These are phyloP conservation scores for Amniataba percoides DNA, from an alignment of 2,797 vertebrate species.

Conservation along the genomic window DNA sequence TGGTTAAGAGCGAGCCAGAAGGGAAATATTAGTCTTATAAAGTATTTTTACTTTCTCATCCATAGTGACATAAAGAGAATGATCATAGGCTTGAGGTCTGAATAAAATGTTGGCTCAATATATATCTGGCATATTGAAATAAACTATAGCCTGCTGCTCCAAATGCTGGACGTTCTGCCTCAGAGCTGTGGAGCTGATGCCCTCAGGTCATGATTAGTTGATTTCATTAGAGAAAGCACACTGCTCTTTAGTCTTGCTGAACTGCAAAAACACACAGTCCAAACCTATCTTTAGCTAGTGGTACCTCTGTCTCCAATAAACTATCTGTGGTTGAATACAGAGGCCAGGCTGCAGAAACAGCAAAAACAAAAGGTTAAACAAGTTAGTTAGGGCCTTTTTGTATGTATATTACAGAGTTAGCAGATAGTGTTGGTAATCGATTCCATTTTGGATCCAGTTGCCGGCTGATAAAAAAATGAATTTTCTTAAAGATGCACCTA, in stretches of 20 bases:
- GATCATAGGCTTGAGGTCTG: constrained; percentile 1
- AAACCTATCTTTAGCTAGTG: background rate
- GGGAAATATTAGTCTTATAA: too few relatives aligned
- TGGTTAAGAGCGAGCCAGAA: constrained; percentile 12
- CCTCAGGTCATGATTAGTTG: background rate
- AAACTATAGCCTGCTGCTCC: background rate
- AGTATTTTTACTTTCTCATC: constrained; percentile 16
- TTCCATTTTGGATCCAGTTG: background rate
- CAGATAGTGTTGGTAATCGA: background rate
- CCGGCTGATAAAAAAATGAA: background rate
- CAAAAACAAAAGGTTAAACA: background rate
- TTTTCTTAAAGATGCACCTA: background rate
- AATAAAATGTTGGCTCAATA: background rate
- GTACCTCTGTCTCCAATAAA: background rate
- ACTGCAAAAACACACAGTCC: background rate
- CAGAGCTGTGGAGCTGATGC: background rate
- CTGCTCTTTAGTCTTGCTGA: background rate
- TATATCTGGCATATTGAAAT: background rate
- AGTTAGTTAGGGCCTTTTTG: background rate
- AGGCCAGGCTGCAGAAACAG: background rate
- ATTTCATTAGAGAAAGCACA: background rate
- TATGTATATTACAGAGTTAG: background rate
- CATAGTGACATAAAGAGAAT: constrained; percentile 14
- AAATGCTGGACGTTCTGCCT: background rate
- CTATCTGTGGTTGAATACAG: background rate